Conservation (phyloP, 2,888 invertebrate genomes). For the Imbricaverruca yamaguchii region DNA sequence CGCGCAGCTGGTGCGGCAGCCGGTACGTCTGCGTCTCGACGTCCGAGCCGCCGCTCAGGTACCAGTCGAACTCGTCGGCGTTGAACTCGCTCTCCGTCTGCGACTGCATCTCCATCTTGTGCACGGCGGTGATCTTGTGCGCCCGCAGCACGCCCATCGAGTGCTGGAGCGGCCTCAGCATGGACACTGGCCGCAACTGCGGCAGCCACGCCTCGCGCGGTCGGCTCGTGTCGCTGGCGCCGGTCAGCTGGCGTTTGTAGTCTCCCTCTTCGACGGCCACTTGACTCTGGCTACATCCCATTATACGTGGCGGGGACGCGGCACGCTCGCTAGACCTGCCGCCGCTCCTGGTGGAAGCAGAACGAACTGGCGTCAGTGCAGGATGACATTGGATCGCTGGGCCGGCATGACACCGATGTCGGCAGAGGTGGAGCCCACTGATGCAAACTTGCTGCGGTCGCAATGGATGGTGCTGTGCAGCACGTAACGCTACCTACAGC, state of each 20-base stretch:
- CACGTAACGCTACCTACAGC: too few relatives aligned
- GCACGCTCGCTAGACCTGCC: too few relatives aligned
- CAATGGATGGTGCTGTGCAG: too few relatives aligned
- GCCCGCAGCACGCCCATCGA: neutral
- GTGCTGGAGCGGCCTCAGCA: neutral
- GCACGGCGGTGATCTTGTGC: neutral
- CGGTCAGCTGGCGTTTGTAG: neutral
- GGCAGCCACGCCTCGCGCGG: conserved; percentile 14
- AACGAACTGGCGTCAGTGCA: too few relatives aligned
- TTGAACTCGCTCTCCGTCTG: conserved; percentile 32
- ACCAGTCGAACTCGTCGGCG: conserved; percentile 34
- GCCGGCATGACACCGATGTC: too few relatives aligned
- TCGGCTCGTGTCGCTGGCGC: neutral
- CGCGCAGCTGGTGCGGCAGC: neutral
- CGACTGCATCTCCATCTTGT: conserved; percentile 29
- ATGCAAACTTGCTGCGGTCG: too few relatives aligned
- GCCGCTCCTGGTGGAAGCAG: too few relatives aligned
- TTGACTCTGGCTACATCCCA: neutral
- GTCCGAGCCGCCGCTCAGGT: conserved; percentile 29
- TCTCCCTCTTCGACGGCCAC: neutral
- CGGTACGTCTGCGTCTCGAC: conserved; percentile 23
- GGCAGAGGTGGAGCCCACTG: too few relatives aligned
- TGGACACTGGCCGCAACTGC: neutral
- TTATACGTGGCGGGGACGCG: neutral
- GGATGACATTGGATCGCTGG: too few relatives aligned